These are phyloP conservation scores for Trichogramma pretiosum DNA, from an alignment of 1,140 invertebrate genomes.

Conservation along the genomic window DNA sequence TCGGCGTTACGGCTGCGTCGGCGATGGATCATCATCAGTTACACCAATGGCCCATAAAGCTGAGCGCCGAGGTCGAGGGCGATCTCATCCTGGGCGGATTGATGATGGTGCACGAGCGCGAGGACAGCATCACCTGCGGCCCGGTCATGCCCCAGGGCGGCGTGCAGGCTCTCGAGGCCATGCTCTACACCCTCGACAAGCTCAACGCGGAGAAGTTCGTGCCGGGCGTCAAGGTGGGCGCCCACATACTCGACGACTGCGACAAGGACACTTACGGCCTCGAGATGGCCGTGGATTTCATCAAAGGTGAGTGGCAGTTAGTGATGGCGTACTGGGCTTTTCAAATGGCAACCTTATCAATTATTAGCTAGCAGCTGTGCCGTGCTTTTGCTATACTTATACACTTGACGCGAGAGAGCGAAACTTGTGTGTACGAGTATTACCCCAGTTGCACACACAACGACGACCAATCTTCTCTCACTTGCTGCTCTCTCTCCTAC, in stretches of 20 bases:
- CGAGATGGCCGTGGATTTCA: conserved; percentile 94
- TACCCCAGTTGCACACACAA: too few relatives aligned
- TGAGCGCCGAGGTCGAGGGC: conserved; percentile 76
- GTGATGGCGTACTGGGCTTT: too few relatives aligned
- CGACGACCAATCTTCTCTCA: too few relatives aligned
- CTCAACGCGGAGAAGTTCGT: conserved; percentile 61
- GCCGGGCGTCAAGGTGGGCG: conserved; percentile 74
- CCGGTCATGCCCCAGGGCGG: conserved; percentile 92
- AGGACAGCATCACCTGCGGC: conserved; percentile 73
- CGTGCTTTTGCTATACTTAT: too few relatives aligned
- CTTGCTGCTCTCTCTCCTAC: too few relatives aligned
- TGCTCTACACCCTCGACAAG: conserved; percentile 83
- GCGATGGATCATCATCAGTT: conserved; percentile 17
- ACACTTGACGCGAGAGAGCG: too few relatives aligned
- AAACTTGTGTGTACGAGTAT: too few relatives aligned
- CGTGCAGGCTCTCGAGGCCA: conserved; percentile 81
- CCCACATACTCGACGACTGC: conserved; percentile 88
- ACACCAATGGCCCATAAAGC: conserved; percentile 72
- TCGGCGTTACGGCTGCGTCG: conserved; percentile 16
- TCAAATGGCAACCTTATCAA: too few relatives aligned
- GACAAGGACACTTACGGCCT: conserved; percentile 93
- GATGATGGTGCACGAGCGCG: conserved; percentile 94
- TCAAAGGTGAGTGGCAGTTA: conserved; percentile 91
- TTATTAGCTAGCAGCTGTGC: too few relatives aligned
- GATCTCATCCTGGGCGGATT: conserved; percentile 77